Evolutionary conservation across 1,140 invertebrate species (phyloP), one percentile per base, ranked within the genome.

Genomic region (Drosophila parabipectinata): DNA sequence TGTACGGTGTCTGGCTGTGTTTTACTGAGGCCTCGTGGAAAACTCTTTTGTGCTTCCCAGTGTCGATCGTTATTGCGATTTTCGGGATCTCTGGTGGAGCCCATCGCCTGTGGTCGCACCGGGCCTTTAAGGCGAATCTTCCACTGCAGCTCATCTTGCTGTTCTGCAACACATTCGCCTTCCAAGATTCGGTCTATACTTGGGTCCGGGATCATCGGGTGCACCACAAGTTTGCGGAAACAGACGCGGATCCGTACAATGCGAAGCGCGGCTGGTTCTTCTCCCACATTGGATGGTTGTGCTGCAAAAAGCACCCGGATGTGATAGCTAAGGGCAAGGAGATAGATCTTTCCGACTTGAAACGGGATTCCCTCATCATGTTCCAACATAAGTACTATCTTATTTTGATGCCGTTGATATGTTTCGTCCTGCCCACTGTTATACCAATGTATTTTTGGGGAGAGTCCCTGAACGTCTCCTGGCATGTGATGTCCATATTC

Each of bases 171-270:
- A 97, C 96, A 0, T 90, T 98, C 14, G 97, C 98, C 10, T 96
- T 98, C 92, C 92, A 99, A 96, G 98, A 99, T 92, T 94, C 96
- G 44, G 96, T 97, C 6, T 95, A 96, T 64, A 97, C 98, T 90
- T 99, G 98, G 98, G 94, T 95, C 0, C 94, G 98, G 57, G 98
- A 99, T 91, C 98, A 99, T 92, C 94, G 98, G 71, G 96, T 98
- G 71, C 98, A 99, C 91, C 98, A 99, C 93, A 99, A 99, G 91
- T 99, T 95, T 93, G 96, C 96, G 5, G 98, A 99, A 92, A 99
- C 98, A 0, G 95, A 99, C 92, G 98, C 98, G 1, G 98, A 99
- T 92, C 98, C 98, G 0, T 98, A 99, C 88, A 99, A 99, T 92
- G 97, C 97, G 2, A 97, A 94, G 2, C 89, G 98, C 4, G 98